Conservation (phyloP, 2,888 invertebrate genomes). For the Alsophila aescularia region DNA sequence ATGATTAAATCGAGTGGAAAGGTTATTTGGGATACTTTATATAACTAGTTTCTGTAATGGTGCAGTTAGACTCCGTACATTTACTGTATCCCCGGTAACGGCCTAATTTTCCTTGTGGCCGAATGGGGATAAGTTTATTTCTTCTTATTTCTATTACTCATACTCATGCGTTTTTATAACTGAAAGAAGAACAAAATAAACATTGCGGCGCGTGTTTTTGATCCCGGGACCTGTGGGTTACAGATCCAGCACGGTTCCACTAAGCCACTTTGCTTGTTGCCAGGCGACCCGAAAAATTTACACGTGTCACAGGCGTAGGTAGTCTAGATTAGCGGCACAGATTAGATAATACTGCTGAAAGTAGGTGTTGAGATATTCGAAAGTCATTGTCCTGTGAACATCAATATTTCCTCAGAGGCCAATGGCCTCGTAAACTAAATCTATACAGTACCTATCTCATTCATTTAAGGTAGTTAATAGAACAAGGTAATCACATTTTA, state of each 20-base stretch:
- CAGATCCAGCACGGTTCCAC: constrained; percentile 93
- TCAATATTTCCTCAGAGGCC: constrained; percentile 17
- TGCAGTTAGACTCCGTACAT: constrained; percentile 22
- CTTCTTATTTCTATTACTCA: neutral
- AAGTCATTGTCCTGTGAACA: constrained; percentile 20
- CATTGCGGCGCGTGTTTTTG: constrained; percentile 92
- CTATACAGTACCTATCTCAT: constrained; percentile 7
- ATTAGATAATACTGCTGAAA: constrained; percentile 23
- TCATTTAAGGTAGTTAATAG: constrained; percentile 11
- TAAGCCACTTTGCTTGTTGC: constrained; percentile 89
- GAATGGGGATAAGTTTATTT: constrained; percentile 1
- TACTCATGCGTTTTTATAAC: neutral
- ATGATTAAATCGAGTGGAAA: constrained; percentile 40
- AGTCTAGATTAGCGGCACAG: constrained; percentile 29
- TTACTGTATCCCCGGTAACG: constrained; percentile 26
- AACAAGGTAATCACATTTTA: constrained; percentile 16
- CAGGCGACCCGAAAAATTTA: constrained; percentile 27
- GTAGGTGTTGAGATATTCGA: constrained; percentile 18
- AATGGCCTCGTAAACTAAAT: constrained; percentile 1
- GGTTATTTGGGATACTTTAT: constrained; percentile 38
- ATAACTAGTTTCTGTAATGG: constrained; percentile 38
- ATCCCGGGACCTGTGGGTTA: constrained; percentile 96
- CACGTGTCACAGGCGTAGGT: constrained; percentile 28
- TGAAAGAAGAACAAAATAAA: neutral
- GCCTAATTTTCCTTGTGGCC: constrained; percentile 19